Base-by-base conservation (phyloP, 2,888 invertebrate species). In the Metacarcinus magister region DNA sequence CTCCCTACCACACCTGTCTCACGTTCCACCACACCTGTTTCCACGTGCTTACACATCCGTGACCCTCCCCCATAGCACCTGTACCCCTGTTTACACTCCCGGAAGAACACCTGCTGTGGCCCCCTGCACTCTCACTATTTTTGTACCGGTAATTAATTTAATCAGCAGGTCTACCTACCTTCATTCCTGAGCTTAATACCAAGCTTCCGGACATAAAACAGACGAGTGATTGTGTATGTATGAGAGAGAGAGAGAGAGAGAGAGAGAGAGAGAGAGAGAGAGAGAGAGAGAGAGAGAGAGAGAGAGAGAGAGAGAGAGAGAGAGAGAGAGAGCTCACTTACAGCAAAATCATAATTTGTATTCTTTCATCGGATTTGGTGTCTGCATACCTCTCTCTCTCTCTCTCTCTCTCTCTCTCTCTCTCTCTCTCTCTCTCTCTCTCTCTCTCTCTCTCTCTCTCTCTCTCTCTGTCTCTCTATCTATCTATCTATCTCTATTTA, bases 401-500 rank as follows among this genome's bases (percentile, higher is more conserved):
- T 67, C 60, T 54, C 67, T 67, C 67, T n/a, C 67, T n/a, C n/a
- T 23, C 67, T 67, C 67, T 67, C 67, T 67, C 67, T 67, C 67
- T 67, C 67, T 67, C 67, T 67, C 67, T 67, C 67, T 67, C 67
- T 67, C 67, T 67, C 67, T 67, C 67, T 67, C 67, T 67, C 67
- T 91, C 32, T 39, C n/a, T 43, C 46, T 46, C 91, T 46, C 46
- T 46, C 43, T 46, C 91, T 91, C 91, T 91, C 91, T 91, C 91
- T 44, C 44, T 91, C 91, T 91, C 91, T 91, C 89, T 89, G 32
- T 89, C 89, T 89, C 89, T 89, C 89, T 89, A 4, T 28, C 32
- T n/a, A n/a, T n/a, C n/a, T n/a, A 23, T n/a, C 67, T n/a, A 23
- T 67, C 67, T 67, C n/a, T 67, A 23, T 67, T n/a, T 67, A 23